Evolutionary conservation across 2,113 vertebrate species (phyloP).

Genomic region (Cyanoderma ruficeps): DNA sequence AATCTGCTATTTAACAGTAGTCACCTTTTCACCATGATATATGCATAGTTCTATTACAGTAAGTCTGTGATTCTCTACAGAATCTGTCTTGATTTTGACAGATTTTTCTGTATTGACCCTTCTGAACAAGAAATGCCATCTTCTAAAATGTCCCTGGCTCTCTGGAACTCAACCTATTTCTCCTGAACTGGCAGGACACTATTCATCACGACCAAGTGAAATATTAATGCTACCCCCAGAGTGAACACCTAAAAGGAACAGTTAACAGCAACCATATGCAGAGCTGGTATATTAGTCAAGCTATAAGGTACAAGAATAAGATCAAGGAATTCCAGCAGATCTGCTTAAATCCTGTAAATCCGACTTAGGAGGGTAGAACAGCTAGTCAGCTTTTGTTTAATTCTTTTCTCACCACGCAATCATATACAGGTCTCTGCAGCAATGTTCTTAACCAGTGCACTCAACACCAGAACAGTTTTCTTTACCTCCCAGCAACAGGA

Average conservation of each 20-base stretch:
- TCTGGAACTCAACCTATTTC: background rate
- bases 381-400: conserved; percentile 54
- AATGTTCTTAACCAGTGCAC: background rate
- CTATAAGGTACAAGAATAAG: conserved; percentile 13
- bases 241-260: background rate
- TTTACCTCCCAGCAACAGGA: background rate
- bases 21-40: background rate
- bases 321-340: conserved; percentile 65
- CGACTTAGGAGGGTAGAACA: conserved; percentile 47
- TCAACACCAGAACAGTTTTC: background rate
- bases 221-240: background rate
- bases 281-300: background rate
- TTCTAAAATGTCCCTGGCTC: background rate
- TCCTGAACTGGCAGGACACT: background rate
- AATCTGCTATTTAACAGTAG: background rate
- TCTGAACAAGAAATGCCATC: background rate
- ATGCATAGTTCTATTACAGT: background rate
- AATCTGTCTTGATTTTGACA: background rate
- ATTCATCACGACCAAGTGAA: background rate
- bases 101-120: background rate
- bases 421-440: background rate
- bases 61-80: background rate
- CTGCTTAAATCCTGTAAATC: conserved; percentile 60
- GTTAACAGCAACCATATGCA: background rate
- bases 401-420: background rate